These are phyloP conservation scores for Uropetala carovei DNA, from an alignment of 2,888 invertebrate species.

Conservation along the genomic window DNA sequence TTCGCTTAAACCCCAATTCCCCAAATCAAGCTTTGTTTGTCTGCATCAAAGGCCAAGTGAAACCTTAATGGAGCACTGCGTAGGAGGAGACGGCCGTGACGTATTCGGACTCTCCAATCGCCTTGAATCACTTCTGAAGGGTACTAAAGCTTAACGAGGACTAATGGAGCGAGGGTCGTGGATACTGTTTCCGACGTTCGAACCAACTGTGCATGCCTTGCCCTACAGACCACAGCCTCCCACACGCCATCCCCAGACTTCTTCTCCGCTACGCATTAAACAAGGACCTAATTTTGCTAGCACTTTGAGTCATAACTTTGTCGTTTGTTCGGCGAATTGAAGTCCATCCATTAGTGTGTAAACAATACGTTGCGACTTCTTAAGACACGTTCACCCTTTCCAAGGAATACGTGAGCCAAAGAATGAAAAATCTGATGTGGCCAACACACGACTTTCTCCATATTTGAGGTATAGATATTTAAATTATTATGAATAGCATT, in stretches of 20 bases:
- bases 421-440: too few species aligned
- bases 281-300: too few species aligned
- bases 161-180: not conserved
- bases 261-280: too few species aligned
- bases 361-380: not conserved
- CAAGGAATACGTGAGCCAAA: too few species aligned
- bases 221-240: too few species aligned
- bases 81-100: not conserved
- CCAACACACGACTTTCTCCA: too few species aligned
- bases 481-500: too few species aligned
- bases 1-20: not conserved
- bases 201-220: not conserved
- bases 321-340: not conserved
- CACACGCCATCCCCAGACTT: too few species aligned
- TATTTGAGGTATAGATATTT: too few species aligned
- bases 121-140: conserved; percentile 20
- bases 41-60: not conserved
- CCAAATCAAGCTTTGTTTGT: not conserved
- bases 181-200: not conserved
- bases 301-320: not conserved
- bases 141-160: not conserved
- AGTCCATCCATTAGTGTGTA: not conserved
- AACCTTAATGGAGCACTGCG: not conserved
- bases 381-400: too few species aligned
- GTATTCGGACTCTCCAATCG: not conserved